Conservation (phyloP, 37 sponge, comb jelly and placozoan genomes). For the Theonella swinhoei region DNA sequence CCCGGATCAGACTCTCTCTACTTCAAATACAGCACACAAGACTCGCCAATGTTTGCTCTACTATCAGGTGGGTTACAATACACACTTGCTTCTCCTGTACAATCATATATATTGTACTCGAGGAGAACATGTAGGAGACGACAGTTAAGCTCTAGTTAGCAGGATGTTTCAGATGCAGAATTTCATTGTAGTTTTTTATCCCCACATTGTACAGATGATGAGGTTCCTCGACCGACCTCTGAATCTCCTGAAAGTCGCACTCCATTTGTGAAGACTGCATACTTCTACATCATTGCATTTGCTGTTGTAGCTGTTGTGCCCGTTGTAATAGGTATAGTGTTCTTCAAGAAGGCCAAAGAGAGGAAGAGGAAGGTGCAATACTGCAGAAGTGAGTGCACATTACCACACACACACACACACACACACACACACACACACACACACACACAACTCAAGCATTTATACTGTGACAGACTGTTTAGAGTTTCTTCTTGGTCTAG, state of each 20-base stretch:
- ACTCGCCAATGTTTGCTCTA: not conserved
- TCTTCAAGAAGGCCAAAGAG: not conserved
- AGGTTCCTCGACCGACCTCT: not conserved
- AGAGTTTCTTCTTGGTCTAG: too few species aligned
- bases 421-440: not conserved
- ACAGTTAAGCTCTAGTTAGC: too few species aligned
- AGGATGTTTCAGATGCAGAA: too few species aligned
- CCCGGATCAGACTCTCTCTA: not conserved
- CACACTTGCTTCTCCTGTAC: not conserved
- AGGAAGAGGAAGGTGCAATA: not conserved
- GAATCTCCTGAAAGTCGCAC: not conserved
- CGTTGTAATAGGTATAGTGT: not conserved
- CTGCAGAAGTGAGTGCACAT: not conserved
- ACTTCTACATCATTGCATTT: not conserved
- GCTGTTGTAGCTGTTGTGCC: not conserved
- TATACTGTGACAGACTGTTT: too few species aligned
- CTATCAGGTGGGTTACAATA: not conserved
- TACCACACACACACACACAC: constrained; percentile 1
- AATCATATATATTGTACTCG: too few species aligned
- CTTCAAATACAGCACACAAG: not conserved
- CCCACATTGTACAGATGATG: not conserved
- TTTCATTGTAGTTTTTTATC: too few species aligned
- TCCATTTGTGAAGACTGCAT: not conserved
- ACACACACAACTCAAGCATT: too few species aligned
- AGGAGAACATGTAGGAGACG: too few species aligned